Conservation (phyloP, 92 coral and sea anemone genomes). For the Zoanthus sociatus region DNA sequence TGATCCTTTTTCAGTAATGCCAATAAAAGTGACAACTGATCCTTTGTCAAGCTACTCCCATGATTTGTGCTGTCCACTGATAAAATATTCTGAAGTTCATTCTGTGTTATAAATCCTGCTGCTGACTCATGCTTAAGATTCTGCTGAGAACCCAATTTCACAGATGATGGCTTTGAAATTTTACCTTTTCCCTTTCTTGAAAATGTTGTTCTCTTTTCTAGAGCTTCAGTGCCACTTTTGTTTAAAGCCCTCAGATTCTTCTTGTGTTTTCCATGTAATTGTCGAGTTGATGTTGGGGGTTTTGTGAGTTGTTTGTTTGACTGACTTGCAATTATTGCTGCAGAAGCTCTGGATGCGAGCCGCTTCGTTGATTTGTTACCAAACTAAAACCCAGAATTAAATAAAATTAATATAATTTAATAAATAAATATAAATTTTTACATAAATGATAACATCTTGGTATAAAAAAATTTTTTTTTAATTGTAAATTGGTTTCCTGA, state of each 20-base stretch:
- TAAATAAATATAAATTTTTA: background rate
- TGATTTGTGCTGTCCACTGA: background rate
- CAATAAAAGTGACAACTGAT: constrained; percentile 27
- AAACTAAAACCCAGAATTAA: background rate
- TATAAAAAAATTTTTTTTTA: too few species aligned
- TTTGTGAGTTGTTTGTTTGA: constrained; percentile 7
- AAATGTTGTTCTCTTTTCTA: background rate
- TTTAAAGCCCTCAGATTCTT: background rate
- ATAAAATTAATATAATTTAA: background rate
- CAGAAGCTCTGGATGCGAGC: constrained; percentile 15
- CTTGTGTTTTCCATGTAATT: constrained; percentile 15
- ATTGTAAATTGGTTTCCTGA: too few species aligned
- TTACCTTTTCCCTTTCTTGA: constrained; percentile 7
- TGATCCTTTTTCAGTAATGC: constrained; percentile 28
- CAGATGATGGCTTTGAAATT: background rate
- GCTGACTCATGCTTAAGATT: constrained; percentile 6
- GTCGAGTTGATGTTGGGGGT: background rate
- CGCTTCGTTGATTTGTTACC: constrained; percentile 9
- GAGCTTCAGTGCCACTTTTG: background rate
- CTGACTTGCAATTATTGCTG: constrained; percentile 5
- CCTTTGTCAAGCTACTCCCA: constrained; percentile 11
- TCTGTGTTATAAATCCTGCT: constrained; percentile 42
- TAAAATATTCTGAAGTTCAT: constrained; percentile 24
- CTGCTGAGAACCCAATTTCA: background rate
- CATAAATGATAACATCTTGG: background rate